Evolutionary conservation across 2,113 vertebrate genomes (phyloP).

Genomic region (Pelmatolapia mariae): DNA sequence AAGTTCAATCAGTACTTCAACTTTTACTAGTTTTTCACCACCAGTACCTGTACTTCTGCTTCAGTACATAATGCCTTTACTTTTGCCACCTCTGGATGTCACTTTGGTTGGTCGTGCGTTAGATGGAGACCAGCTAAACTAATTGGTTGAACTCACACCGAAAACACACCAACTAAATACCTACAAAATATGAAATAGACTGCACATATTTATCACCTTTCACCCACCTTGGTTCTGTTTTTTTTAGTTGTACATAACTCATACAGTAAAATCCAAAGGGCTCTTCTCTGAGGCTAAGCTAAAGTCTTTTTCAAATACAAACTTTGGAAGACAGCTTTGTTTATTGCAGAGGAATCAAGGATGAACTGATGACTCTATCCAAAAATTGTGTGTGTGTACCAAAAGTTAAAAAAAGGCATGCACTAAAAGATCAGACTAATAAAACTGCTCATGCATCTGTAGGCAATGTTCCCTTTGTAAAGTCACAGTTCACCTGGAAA

Average conservation of each 20-base stretch:
- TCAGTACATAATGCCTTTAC: not conserved
- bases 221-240: not conserved
- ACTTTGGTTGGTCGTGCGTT: not conserved
- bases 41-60: not conserved
- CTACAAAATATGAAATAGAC: not conserved
- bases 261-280: not conserved
- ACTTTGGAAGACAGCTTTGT: not conserved
- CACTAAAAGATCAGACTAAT: not conserved
- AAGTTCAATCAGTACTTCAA: no score
- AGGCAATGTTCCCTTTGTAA: not conserved
- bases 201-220: not conserved
- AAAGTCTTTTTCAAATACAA: not conserved
- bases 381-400: not conserved
- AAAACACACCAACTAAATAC: not conserved
- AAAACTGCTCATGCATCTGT: not conserved
- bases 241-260: not conserved
- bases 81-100: not conserved
- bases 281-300: not conserved
- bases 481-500: not conserved
- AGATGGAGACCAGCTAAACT: not conserved
- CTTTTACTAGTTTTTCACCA: no score
- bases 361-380: not conserved
- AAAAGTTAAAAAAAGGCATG: not conserved
- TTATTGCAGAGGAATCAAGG: not conserved
- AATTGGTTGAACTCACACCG: not conserved